Evolutionary conservation across 1,140 invertebrate genomes (phyloP).

Genomic region (Diabrotica virgifera): DNA sequence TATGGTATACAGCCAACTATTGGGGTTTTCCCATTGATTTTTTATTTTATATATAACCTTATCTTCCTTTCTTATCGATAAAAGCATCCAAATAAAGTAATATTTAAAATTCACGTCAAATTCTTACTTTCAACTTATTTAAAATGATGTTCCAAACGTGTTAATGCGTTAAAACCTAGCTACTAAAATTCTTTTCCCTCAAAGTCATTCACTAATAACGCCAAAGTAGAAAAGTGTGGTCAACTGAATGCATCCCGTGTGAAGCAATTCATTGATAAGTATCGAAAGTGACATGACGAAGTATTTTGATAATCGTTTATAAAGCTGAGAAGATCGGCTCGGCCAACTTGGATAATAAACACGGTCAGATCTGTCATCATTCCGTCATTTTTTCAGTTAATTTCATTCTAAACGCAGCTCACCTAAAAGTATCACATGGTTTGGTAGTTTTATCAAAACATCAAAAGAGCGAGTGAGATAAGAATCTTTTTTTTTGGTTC

Average conservation of each 20-base stretch:
- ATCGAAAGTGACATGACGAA: slow-evolving; percentile 27
- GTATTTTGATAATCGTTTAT: slow-evolving; percentile 34
- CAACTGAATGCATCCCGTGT: background rate
- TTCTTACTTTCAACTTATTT: too few relatives aligned
- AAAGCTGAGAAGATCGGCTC: slow-evolving; percentile 18
- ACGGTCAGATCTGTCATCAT: slow-evolving; percentile 26
- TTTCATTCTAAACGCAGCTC: slow-evolving; percentile 18
- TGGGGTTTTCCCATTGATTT: too few relatives aligned
- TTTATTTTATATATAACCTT: too few relatives aligned
- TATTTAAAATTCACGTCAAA: too few relatives aligned
- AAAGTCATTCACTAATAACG: too few relatives aligned
- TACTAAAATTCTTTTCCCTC: too few relatives aligned
- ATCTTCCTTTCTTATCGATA: too few relatives aligned
- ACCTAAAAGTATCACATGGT: background rate
- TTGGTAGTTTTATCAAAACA: slow-evolving; percentile 3
- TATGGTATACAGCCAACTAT: too few relatives aligned
- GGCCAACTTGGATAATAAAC: slow-evolving; percentile 20
- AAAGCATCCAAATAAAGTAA: too few relatives aligned
- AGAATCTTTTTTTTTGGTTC: slow-evolving; percentile 1
- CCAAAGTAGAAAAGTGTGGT: background rate
- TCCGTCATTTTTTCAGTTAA: slow-evolving; percentile 31
- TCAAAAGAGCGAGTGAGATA: background rate
- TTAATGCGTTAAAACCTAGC: too few relatives aligned
- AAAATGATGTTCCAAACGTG: too few relatives aligned
- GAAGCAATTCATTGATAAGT: slow-evolving; percentile 19